Evolutionary conservation across 2,888 invertebrate species (phyloP).

Genomic region (Ellobium chinense): DNA sequence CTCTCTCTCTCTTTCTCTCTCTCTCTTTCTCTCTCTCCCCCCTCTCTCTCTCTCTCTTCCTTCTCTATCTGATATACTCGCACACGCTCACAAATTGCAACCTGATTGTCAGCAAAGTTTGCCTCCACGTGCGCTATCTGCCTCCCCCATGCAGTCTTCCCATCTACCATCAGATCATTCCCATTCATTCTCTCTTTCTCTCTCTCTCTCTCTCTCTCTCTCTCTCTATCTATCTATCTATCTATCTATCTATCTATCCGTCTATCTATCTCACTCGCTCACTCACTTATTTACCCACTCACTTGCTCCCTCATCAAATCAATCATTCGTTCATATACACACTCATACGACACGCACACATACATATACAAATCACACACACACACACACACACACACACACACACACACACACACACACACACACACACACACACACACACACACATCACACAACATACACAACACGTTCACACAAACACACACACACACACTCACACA

Average conservation of each 20-base stretch:
- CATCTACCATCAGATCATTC: neutral
- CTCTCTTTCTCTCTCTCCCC: neutral
- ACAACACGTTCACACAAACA: too few species aligned
- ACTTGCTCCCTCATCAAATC: neutral
- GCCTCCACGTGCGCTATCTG: neutral
- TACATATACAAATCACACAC: too few species aligned
- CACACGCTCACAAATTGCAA: neutral
- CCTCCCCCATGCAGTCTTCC: too few species aligned
- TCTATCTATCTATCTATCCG: neutral
- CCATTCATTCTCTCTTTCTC: neutral
- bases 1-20: neutral
- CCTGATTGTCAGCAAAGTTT: neutral
- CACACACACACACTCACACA: too few species aligned
- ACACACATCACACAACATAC: too few species aligned
- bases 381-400: constrained; percentile 12
- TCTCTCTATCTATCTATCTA: neutral
- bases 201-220: neutral
- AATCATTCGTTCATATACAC: neutral
- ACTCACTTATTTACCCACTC: neutral
- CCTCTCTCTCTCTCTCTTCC: neutral
- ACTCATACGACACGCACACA: neutral
- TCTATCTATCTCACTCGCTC: neutral
- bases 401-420: constrained; percentile 8
- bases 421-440: neutral
- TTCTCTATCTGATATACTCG: neutral